Conservation (phyloP, 1,140 invertebrate species). For the Drosophila elegans region DNA sequence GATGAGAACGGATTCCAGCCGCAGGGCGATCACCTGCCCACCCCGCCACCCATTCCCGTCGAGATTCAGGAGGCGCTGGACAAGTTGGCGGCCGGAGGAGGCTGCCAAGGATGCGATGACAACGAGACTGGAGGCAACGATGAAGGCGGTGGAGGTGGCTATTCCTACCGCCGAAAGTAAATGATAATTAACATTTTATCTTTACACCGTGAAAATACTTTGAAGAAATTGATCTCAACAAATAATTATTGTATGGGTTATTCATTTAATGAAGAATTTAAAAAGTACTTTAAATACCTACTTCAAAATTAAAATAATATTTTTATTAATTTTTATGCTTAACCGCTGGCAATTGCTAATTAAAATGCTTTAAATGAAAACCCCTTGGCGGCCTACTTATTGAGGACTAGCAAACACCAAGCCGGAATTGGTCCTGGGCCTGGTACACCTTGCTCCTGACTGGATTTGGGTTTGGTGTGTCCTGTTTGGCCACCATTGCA, state of each 20-base stretch:
- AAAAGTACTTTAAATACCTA: neutral
- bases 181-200: neutral
- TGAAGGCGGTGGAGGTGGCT: constrained; percentile 50
- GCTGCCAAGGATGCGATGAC: constrained; percentile 85
- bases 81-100: constrained; percentile 89
- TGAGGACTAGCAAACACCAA: constrained; percentile 74
- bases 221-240: neutral
- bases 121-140: constrained; percentile 84
- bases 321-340: neutral
- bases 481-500: constrained; percentile 5
- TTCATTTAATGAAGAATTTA: neutral
- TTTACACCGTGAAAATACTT: neutral
- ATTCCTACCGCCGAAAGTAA: constrained; percentile 58
- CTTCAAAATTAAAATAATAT: too few species aligned
- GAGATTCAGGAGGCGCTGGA: constrained; percentile 93
- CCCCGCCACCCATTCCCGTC: constrained; percentile 91
- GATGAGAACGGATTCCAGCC: constrained; percentile 92
- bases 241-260: neutral
- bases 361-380: constrained; percentile 37
- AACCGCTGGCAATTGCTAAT: constrained; percentile 18
- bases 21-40: constrained; percentile 90
- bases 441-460: constrained; percentile 38
- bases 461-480: constrained; percentile 8
- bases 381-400: constrained; percentile 55
- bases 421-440: constrained; percentile 56